These are phyloP conservation scores for Psammodynastes pulverulentus DNA, from an alignment of 2,113 vertebrate species.

Conservation along the genomic window DNA sequence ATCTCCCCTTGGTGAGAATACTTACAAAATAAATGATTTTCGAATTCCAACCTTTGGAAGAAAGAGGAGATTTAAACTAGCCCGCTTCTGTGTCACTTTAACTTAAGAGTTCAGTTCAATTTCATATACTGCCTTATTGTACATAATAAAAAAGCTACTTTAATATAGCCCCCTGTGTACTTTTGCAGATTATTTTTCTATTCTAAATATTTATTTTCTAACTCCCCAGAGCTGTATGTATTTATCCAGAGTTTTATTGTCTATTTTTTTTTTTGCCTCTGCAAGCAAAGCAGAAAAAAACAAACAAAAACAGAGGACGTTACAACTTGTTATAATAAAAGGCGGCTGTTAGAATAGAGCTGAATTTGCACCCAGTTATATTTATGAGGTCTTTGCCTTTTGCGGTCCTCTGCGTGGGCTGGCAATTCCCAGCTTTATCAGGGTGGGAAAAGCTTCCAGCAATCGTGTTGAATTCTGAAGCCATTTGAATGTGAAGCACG, in stretches of 20 bases:
- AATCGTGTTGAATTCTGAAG: not conserved
- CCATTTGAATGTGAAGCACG: not conserved
- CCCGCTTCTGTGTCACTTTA: conserved; percentile 41
- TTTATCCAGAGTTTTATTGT: conserved; percentile 44
- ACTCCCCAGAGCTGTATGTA: conserved; percentile 66
- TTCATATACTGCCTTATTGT: conserved; percentile 72
- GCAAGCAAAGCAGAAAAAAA: not conserved
- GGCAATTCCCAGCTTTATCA: not conserved
- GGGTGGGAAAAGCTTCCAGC: not conserved
- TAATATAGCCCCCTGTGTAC: conserved; percentile 67
- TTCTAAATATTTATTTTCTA: conserved; percentile 68
- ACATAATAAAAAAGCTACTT: conserved; percentile 68
- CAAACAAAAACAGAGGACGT: conserved; percentile 4
- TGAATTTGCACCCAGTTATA: not conserved
- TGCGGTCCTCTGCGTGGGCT: not conserved
- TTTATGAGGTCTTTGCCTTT: not conserved
- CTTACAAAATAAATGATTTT: not conserved
- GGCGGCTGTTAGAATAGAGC: not conserved
- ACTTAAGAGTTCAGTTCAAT: conserved; percentile 32
- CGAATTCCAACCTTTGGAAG: not conserved
- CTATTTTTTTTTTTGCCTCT: conserved; percentile 41
- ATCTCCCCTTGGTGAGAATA: not conserved
- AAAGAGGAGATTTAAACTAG: conserved; percentile 17
- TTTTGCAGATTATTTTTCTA: conserved; percentile 79
- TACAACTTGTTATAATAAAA: conserved; percentile 34